Conservation (phyloP, 1,140 invertebrate genomes). For the Diorhabda sublineata region DNA sequence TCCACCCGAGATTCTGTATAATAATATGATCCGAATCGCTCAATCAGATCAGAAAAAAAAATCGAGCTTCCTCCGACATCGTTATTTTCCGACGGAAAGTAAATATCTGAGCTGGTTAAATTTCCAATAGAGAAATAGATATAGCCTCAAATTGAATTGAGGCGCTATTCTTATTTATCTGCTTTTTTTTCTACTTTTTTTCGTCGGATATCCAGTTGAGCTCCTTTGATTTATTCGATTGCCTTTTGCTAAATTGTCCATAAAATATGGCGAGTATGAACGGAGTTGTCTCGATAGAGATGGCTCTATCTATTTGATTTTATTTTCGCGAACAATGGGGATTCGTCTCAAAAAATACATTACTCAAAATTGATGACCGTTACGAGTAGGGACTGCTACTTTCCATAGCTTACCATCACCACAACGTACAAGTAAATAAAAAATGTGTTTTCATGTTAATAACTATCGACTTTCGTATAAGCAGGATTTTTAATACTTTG, state of each 20-base stretch:
- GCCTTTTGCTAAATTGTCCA: slow-evolving; percentile 1
- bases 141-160: slow-evolving; percentile 2
- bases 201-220: background rate
- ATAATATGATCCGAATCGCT: background rate
- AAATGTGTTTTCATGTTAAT: no score
- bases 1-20: background rate
- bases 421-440: no score
- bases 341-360: no score
- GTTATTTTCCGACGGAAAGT: no score
- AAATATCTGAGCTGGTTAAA: background rate
- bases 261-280: background rate
- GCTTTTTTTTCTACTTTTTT: background rate
- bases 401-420: no score
- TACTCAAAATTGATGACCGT: no score
- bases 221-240: slow-evolving; percentile 1
- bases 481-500: no score
- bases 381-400: no score
- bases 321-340: no score
- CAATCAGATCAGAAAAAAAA: background rate
- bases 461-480: no score
- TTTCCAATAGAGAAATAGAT: slow-evolving; percentile 2
- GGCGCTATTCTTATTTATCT: slow-evolving; percentile 2
- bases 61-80: background rate
- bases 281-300: background rate
- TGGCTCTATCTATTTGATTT: background rate